Evolutionary conservation across 2,113 vertebrate species (phyloP).

Genomic region (Anolis carolinensis): DNA sequence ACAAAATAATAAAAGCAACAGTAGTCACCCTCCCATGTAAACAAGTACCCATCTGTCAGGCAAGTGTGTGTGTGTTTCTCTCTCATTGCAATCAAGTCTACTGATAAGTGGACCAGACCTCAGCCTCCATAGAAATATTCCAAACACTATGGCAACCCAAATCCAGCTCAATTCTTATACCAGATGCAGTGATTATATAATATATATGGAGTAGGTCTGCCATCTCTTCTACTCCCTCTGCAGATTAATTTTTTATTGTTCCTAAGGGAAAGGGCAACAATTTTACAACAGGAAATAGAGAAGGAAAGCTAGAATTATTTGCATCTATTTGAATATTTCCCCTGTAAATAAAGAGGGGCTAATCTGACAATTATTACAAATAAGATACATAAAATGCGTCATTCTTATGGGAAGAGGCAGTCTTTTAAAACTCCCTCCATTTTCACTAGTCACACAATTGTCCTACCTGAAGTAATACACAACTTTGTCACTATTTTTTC

Average conservation of each 20-base stretch:
- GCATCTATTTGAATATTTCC: slow-evolving; percentile 36
- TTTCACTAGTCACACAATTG: not conserved
- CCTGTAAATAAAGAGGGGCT: slow-evolving; percentile 15
- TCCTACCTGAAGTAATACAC: not conserved
- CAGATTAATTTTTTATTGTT: slow-evolving; percentile 44
- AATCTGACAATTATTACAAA: slow-evolving; percentile 48
- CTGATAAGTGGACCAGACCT: slow-evolving; percentile 61
- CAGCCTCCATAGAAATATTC: slow-evolving; percentile 74
- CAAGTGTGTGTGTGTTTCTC: slow-evolving; percentile 24
- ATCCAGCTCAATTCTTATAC: slow-evolving; percentile 69
- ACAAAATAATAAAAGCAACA: not conserved
- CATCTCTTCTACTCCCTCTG: slow-evolving; percentile 62
- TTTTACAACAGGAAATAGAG: slow-evolving; percentile 45
- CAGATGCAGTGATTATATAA: slow-evolving; percentile 85
- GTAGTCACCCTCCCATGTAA: not conserved
- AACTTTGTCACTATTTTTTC: not conserved
- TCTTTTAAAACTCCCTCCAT: not conserved
- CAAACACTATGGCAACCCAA: slow-evolving; percentile 78
- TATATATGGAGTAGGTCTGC: slow-evolving; percentile 76
- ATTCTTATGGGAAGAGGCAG: too few relatives aligned
- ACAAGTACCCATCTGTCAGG: slow-evolving; percentile 2
- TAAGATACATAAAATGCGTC: not conserved
- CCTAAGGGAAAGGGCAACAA: slow-evolving; percentile 70
- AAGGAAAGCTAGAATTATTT: slow-evolving; percentile 56
- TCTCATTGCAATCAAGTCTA: slow-evolving; percentile 45